These are phyloP conservation scores for Parthenolecanium corni DNA, from an alignment of 2,888 invertebrate species.

Conservation along the genomic window DNA sequence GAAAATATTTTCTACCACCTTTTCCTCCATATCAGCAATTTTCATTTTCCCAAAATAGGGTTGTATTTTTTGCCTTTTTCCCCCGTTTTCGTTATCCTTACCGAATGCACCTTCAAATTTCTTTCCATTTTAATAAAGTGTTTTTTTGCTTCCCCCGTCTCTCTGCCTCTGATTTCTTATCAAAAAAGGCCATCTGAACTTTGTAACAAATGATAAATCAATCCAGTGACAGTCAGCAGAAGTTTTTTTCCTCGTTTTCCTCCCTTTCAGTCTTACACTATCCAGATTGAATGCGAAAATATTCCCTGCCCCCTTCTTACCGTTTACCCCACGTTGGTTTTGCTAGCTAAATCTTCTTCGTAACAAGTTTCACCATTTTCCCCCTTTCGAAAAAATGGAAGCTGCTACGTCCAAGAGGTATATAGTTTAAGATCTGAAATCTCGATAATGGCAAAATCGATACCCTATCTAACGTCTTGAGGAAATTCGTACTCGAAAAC, in stretches of 20 bases:
- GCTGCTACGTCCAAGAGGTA: not conserved
- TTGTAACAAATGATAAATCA: not conserved
- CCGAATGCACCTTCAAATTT: not conserved
- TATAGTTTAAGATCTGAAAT: not conserved
- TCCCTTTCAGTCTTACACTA: too few relatives aligned
- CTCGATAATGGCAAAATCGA: not conserved
- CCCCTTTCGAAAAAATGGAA: not conserved
- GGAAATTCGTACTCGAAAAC: not conserved
- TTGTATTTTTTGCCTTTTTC: too few relatives aligned
- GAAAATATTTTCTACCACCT: too few relatives aligned
- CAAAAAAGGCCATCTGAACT: not conserved
- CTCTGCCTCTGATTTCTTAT: not conserved
- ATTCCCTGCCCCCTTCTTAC: not conserved
- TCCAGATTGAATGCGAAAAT: slow-evolving; percentile 1
- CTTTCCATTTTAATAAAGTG: not conserved
- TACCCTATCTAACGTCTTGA: not conserved
- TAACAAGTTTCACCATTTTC: not conserved
- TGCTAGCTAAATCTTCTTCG: not conserved
- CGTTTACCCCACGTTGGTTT: not conserved
- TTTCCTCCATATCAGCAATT: too few relatives aligned
- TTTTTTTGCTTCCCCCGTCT: not conserved
- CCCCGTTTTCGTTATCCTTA: too few relatives aligned
- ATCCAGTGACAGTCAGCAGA: not conserved
- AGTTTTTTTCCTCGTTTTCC: not conserved
- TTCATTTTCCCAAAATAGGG: too few relatives aligned